Conservation (phyloP, 2,797 vertebrate genomes). For the Corythornis leucogaster region DNA sequence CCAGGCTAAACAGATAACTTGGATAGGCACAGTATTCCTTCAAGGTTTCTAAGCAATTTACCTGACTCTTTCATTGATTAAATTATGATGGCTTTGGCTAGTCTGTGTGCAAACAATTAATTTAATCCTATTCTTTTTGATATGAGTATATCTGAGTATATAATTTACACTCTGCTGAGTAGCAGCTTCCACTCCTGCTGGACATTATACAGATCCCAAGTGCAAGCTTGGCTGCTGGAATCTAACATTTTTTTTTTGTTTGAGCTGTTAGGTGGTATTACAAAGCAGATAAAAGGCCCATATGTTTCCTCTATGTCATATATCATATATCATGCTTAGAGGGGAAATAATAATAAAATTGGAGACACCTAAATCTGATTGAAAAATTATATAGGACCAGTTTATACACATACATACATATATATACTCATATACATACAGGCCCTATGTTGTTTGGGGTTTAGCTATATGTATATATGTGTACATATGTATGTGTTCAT, state of each 20-base stretch:
- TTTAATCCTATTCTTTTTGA: neutral
- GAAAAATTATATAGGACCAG: neutral
- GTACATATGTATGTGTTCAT: neutral
- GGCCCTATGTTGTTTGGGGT: neutral
- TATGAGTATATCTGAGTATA: neutral
- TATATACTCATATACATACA: neutral
- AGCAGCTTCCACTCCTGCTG: neutral
- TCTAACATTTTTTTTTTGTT: neutral
- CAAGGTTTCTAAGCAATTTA: neutral
- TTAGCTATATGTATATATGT: neutral
- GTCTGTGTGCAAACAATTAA: neutral
- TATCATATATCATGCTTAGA: neutral
- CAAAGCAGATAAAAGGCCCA: neutral
- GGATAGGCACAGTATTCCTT: neutral
- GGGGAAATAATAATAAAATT: neutral
- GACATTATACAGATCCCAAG: neutral
- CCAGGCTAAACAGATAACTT: neutral
- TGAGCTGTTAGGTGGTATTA: neutral
- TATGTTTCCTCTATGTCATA: neutral
- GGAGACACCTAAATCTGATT: neutral
- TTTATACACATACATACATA: neutral
- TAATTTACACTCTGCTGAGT: neutral
- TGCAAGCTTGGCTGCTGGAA: neutral
- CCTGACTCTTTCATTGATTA: neutral
- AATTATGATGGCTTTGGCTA: neutral